Conservation (phyloP, 2,113 vertebrate species). For the Calidris pygmaea region DNA sequence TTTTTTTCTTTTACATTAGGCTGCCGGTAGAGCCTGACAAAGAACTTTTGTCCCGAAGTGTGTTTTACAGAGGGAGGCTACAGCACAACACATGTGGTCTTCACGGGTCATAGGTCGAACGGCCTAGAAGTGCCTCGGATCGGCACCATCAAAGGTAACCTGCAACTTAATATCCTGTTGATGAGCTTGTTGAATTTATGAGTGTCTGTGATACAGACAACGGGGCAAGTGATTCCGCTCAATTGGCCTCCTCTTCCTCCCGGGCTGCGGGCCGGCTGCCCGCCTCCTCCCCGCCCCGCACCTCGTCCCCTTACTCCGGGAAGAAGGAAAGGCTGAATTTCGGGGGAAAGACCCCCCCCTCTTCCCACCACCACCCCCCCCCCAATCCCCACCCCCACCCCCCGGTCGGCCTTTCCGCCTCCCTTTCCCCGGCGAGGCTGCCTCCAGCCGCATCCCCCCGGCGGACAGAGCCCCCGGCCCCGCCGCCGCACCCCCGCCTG, state of each 20-base stretch:
- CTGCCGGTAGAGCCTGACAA: conserved; percentile 64
- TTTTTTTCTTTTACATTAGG: conserved; percentile 48
- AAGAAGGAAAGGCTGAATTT: not conserved
- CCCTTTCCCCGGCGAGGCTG: not conserved
- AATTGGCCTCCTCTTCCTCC: not conserved
- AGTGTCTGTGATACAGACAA: conserved; percentile 62
- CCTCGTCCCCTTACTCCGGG: not conserved
- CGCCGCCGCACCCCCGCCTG: not conserved
- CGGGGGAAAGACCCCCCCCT: not conserved
- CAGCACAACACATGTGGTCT: conserved; percentile 84
- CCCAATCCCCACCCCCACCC: not conserved
- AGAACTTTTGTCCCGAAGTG: conserved; percentile 79
- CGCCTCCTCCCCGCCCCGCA: not conserved
- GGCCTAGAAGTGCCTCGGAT: conserved; percentile 84
- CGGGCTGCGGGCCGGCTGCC: not conserved
- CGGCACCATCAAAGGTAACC: conserved; percentile 80
- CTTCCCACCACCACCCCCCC: not conserved
- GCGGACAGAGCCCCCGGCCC: not conserved
- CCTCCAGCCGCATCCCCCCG: too few relatives aligned
- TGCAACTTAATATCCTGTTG: conserved; percentile 88
- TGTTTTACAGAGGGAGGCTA: conserved; percentile 78
- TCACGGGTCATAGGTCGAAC: conserved; percentile 87
- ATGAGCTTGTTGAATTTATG: conserved; percentile 85
- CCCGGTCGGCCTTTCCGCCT: not conserved
- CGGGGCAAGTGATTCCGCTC: conserved; percentile 32